Evolutionary conservation across 2,797 vertebrate species (phyloP).

Genomic region (Acrossocheilus wenchowensis): DNA sequence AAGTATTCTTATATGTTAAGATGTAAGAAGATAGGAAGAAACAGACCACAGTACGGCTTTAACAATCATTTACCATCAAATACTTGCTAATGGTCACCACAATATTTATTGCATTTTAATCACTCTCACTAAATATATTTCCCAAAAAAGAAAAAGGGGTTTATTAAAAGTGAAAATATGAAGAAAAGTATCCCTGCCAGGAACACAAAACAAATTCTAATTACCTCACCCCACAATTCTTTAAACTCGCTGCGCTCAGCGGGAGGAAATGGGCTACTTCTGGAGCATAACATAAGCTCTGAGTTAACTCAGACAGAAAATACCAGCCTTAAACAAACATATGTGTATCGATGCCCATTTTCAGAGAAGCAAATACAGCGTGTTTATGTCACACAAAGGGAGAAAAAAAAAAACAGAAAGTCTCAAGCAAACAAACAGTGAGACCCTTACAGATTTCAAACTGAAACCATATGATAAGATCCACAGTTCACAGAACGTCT

Average conservation of each 20-base stretch:
- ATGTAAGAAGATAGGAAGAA: background rate
- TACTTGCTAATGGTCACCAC: background rate
- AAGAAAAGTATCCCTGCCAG: constrained; percentile 5
- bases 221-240: constrained; percentile 6
- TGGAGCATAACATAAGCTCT: constrained; percentile 31
- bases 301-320: constrained; percentile 14
- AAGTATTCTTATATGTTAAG: background rate
- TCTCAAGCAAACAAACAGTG: constrained; percentile 58
- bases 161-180: constrained; percentile 19
- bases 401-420: constrained; percentile 19
- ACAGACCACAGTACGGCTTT: background rate
- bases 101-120: constrained; percentile 21
- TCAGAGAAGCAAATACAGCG: constrained; percentile 21
- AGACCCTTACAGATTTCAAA: constrained; percentile 54
- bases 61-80: constrained; percentile 38
- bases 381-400: constrained; percentile 1
- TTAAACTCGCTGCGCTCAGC: background rate
- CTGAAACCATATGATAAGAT: constrained; percentile 58
- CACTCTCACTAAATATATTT: constrained; percentile 8
- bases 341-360: constrained; percentile 11
- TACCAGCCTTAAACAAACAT: constrained; percentile 47
- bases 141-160: constrained; percentile 28
- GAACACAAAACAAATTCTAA: constrained; percentile 34
- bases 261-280: constrained; percentile 30
- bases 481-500: constrained; percentile 31